phyloP scores from a whole-genome alignment of 2,888 invertebrate species.

The Catocala nupta region DNA sequence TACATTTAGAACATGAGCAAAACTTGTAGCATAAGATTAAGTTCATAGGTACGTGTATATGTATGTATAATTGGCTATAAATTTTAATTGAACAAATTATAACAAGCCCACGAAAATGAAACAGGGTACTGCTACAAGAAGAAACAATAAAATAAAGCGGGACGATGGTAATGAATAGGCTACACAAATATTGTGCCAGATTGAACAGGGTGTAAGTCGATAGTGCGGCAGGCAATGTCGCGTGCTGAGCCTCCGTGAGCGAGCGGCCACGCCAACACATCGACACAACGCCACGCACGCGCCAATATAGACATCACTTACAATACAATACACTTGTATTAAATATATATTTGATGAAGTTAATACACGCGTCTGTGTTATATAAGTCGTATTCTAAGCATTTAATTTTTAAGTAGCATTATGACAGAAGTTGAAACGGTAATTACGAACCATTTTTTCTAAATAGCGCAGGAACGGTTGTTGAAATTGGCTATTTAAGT shows the following conservation, averaged over 20 bases:
- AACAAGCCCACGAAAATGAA: conserved; percentile 65
- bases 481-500: no score
- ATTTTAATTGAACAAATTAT: conserved; percentile 71
- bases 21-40: conserved; percentile 51
- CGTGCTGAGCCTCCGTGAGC: conserved; percentile 67
- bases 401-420: no score
- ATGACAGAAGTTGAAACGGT: no score
- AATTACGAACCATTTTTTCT: no score
- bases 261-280: conserved; percentile 6
- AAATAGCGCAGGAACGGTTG: no score
- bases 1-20: conserved; percentile 38
- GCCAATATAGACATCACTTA: conserved; percentile 77
- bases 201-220: conserved; percentile 85
- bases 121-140: conserved; percentile 65
- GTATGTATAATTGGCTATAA: conserved; percentile 55
- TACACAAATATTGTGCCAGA: conserved; percentile 84
- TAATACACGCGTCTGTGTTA: conserved; percentile 37
- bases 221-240: conserved; percentile 81
- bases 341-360: conserved; percentile 63
- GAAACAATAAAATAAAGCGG: conserved; percentile 79
- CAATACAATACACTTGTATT: conserved; percentile 63
- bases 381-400: not conserved
- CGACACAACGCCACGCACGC: conserved; percentile 58
- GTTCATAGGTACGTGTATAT: conserved; percentile 51
- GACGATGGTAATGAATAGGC: conserved; percentile 79